Evolutionary conservation across 2,113 vertebrate genomes (phyloP).

Genomic region (Eulacestoma nigropectus): DNA sequence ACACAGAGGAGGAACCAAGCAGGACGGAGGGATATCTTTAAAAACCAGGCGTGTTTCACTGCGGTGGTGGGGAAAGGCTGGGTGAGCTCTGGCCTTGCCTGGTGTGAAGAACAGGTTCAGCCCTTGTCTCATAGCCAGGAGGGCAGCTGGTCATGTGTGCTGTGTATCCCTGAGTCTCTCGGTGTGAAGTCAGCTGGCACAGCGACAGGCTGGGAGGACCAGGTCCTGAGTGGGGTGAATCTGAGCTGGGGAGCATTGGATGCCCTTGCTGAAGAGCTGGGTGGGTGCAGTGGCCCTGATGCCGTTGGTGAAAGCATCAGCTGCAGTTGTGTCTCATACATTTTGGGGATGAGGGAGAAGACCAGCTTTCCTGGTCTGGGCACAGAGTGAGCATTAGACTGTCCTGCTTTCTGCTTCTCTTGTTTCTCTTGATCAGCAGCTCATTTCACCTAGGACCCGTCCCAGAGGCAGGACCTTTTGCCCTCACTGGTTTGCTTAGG

Average conservation of each 20-base stretch:
- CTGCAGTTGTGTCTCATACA: fast-evolving
- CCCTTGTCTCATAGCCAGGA: neutral
- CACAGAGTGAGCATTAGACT: neutral
- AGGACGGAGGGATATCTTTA: neutral
- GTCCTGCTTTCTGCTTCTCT: neutral
- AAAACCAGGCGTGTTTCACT: neutral
- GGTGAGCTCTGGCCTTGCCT: neutral
- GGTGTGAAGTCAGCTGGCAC: neutral
- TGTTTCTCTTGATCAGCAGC: neutral
- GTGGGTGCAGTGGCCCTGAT: neutral
- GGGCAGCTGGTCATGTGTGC: neutral
- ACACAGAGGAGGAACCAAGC: neutral
- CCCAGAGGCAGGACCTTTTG: neutral
- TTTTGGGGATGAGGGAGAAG: neutral
- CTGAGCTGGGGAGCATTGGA: neutral
- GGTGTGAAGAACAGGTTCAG: fast-evolving
- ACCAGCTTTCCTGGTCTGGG: neutral
- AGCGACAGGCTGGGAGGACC: neutral
- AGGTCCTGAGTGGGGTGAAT: fast-evolving
- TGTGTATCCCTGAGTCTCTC: neutral
- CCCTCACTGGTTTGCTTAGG: neutral
- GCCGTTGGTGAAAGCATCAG: neutral
- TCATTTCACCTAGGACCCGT: neutral
- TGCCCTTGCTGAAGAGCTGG: neutral
- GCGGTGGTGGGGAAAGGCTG: neutral